phyloP scores from a whole-genome alignment of 2,113 vertebrate species.

The Seriola quinqueradiata region DNA sequence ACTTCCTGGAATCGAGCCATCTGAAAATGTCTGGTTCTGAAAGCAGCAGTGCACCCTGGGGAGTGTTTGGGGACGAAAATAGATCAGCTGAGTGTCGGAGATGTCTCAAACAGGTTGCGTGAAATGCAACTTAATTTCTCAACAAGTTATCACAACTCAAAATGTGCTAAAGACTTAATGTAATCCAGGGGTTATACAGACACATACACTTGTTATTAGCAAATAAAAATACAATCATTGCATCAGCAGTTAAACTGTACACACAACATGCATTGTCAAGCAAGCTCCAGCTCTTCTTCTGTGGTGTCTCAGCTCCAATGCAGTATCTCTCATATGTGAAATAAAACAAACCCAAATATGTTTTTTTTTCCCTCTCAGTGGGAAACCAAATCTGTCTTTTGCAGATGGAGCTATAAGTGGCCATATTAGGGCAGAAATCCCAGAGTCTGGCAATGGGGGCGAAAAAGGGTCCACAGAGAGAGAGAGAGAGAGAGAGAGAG shows the following conservation, averaged over 20 bases:
- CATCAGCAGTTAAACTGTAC: neutral
- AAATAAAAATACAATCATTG: neutral
- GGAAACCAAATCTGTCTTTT: constrained; percentile 36
- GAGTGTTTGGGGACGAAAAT: neutral
- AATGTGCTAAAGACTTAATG: neutral
- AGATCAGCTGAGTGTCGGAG: neutral
- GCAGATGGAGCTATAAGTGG: constrained; percentile 43
- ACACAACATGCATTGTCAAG: neutral
- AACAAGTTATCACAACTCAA: neutral
- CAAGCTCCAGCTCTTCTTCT: neutral
- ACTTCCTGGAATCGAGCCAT: neutral
- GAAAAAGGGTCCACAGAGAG: constrained; percentile 16
- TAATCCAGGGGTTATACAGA: no score
- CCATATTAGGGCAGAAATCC: constrained; percentile 79
- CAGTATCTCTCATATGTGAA: neutral
- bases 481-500: neutral
- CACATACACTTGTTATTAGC: no score
- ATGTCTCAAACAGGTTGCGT: neutral
- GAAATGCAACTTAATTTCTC: neutral
- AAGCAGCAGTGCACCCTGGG: neutral
- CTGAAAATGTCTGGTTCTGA: neutral
- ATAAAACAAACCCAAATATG: neutral
- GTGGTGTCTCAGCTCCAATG: neutral
- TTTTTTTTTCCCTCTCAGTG: neutral
- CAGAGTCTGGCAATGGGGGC: constrained; percentile 49